A percentile compares a stretch with the other conserved stretches of the same genome.
phyloP scores from a whole-genome alignment of 2,113 vertebrate genomes.

The Daboia siamensis region DNA sequence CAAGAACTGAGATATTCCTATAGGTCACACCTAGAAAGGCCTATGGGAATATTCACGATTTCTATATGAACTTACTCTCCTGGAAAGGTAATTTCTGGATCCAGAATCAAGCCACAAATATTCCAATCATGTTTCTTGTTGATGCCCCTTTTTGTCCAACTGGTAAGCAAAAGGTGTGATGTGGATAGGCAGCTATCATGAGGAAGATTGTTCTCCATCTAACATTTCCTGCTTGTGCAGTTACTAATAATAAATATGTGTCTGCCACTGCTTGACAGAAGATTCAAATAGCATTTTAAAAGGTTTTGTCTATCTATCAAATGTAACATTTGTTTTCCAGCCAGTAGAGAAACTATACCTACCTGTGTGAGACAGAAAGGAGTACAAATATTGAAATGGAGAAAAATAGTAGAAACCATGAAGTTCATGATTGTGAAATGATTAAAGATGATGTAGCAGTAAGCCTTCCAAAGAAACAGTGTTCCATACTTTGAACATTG shows the following conservation, averaged over 20 bases:
- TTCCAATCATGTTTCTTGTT: neutral
- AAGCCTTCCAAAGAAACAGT: neutral
- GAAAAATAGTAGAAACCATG: neutral
- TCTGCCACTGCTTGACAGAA: neutral
- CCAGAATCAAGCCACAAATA: neutral
- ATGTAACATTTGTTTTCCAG: neutral
- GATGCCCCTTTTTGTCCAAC: neutral
- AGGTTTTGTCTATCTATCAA: neutral
- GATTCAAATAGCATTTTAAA: neutral
- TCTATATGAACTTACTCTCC: neutral
- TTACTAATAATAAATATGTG: neutral
- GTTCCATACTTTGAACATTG: neutral
- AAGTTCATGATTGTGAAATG: neutral
- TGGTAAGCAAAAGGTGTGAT: neutral
- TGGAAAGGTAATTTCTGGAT: neutral
- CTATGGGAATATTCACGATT: neutral
- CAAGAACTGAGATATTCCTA: neutral
- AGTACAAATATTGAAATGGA: neutral
- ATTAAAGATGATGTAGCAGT: neutral
- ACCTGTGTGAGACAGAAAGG: neutral
- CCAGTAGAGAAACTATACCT: neutral
- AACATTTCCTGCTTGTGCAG: neutral
- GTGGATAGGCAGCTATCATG: neutral
- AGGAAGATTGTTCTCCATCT: neutral
- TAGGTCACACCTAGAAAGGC: neutral